These are phyloP conservation scores for Mus caroli DNA, from an alignment of 2,797 vertebrate species.

Conservation along the genomic window DNA sequence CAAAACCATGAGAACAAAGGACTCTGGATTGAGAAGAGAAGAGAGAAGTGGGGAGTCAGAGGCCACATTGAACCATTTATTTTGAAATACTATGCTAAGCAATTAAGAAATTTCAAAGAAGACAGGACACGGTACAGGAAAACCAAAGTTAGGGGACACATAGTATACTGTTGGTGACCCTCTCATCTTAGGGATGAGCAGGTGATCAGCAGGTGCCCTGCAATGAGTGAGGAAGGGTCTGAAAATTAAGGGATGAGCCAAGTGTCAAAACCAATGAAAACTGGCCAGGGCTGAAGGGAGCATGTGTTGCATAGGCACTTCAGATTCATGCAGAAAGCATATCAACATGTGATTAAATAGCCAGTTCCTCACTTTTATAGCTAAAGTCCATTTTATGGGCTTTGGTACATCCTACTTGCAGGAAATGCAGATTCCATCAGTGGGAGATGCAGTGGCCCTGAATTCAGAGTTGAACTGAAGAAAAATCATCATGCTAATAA, in stretches of 20 bases:
- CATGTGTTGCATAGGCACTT: not conserved
- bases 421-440: not conserved
- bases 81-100: not conserved
- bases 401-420: not conserved
- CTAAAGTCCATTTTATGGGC: not conserved
- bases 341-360: not conserved
- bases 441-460: not conserved
- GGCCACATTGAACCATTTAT: not conserved
- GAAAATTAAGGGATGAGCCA: not conserved
- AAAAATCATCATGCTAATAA: no score
- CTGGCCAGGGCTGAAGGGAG: not conserved
- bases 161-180: not conserved
- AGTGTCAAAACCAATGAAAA: not conserved
- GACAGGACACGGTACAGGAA: not conserved
- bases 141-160: not conserved
- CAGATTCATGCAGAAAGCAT: not conserved
- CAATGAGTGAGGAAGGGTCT: not conserved
- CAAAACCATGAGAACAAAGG: not conserved
- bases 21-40: not conserved
- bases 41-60: not conserved
- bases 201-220: no score
- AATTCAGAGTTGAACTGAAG: not conserved
- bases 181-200: fast-evolving
- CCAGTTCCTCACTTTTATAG: not conserved
- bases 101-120: not conserved